Percentiles rank a stretch among this genome's conserved stretches.
These are phyloP conservation scores for Lepilemur ruficaudatus DNA, from an alignment of 2,797 vertebrate species.

Conservation along the genomic window DNA sequence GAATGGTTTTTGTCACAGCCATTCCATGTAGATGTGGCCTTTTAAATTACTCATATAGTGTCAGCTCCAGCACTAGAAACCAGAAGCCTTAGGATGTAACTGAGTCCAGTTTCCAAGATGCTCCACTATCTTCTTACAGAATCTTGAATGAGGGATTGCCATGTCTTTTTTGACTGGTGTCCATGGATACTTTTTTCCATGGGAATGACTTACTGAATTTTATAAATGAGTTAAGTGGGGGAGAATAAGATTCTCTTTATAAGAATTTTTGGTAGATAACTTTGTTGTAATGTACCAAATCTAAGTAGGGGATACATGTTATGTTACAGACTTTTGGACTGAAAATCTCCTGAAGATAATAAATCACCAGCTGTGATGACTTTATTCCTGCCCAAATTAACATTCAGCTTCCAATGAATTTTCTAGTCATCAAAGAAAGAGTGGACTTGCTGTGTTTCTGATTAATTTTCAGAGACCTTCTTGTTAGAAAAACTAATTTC, in stretches of 20 bases:
- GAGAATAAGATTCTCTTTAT: neutral
- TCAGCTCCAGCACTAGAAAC: neutral
- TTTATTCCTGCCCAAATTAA: constrained; percentile 24
- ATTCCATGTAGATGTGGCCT: neutral
- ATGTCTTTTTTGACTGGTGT: neutral
- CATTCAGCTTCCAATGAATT: constrained; percentile 17
- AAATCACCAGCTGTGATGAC: neutral
- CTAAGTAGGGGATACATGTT: neutral
- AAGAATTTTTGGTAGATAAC: neutral
- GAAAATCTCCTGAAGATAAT: neutral
- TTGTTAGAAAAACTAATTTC: constrained; percentile 49
- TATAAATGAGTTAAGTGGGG: neutral
- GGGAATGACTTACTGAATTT: constrained; percentile 16
- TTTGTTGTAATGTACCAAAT: neutral
- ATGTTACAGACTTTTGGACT: neutral
- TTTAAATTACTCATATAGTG: neutral
- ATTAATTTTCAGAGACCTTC: constrained; percentile 38
- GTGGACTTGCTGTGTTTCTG: constrained; percentile 28
- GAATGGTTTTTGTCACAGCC: neutral
- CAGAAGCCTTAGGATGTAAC: neutral
- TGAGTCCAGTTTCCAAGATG: neutral
- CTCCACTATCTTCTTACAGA: neutral
- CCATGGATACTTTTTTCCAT: neutral
- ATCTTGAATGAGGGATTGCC: neutral
- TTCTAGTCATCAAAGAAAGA: constrained; percentile 44